Conservation (phyloP, 2,797 vertebrate genomes). For the Synaphobranchus kaupii region DNA sequence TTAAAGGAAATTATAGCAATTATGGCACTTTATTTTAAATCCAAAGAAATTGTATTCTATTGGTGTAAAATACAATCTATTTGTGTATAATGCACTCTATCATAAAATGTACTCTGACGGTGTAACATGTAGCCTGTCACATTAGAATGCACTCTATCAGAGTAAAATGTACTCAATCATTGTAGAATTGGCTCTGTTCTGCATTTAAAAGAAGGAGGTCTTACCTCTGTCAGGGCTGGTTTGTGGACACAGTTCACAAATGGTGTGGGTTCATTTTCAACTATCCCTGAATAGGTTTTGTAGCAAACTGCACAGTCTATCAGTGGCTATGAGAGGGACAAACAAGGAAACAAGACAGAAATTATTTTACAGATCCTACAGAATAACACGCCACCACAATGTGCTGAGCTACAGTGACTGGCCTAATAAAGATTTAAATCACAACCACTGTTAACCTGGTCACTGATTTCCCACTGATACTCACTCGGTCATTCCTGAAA, state of each 20-base stretch:
- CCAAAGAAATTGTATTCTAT: no score
- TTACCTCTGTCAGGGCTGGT: slow-evolving; percentile 52
- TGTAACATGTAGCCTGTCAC: no score
- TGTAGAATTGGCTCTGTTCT: no score
- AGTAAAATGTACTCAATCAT: no score
- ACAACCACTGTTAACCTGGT: not conserved
- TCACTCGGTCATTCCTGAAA: slow-evolving; percentile 71
- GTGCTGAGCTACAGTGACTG: not conserved
- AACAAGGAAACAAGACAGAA: not conserved
- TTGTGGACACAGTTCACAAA: slow-evolving; percentile 71
- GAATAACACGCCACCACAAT: not conserved
- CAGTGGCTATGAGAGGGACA: slow-evolving; percentile 25
- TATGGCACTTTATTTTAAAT: no score
- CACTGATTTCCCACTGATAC: slow-evolving; percentile 35
- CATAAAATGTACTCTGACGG: no score
- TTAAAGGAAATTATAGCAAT: no score
- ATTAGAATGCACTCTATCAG: no score
- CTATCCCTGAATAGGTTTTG: slow-evolving; percentile 58
- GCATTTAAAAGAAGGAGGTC: not conserved
- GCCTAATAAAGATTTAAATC: not conserved
- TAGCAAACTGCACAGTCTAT: slow-evolving; percentile 70
- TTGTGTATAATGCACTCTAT: no score
- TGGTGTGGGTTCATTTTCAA: slow-evolving; percentile 64
- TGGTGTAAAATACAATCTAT: no score
- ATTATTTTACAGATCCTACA: not conserved